Conservation (phyloP, 53 echinoderm and acorn worm species). For the Paracentrotus lividus region DNA sequence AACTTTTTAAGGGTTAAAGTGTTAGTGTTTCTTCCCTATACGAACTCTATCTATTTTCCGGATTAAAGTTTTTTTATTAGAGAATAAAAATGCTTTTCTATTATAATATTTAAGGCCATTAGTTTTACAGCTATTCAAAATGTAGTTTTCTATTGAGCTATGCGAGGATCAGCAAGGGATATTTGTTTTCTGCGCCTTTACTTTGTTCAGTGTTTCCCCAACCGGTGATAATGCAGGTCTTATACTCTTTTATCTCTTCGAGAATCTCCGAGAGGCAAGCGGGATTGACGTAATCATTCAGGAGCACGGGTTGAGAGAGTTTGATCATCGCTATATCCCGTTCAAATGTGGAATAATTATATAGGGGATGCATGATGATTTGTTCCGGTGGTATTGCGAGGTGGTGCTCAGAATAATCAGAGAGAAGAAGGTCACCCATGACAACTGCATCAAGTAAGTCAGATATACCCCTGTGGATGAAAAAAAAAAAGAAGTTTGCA, state of each 20-base stretch:
- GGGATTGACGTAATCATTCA: constrained; percentile 78
- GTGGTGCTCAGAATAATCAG: neutral
- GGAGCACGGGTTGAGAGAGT: constrained; percentile 61
- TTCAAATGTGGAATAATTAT: neutral
- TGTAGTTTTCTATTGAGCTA: too few species aligned
- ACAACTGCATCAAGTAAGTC: neutral
- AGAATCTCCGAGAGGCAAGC: constrained; percentile 77
- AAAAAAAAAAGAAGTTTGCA: too few species aligned
- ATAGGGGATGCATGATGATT: constrained; percentile 34
- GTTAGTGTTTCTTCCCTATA: too few species aligned
- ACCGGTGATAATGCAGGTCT: constrained; percentile 53
- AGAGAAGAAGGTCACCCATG: constrained; percentile 46
- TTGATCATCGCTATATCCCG: constrained; percentile 81
- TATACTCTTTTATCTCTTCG: constrained; percentile 71
- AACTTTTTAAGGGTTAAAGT: too few species aligned
- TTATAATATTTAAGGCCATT: too few species aligned
- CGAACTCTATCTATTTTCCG: too few species aligned
- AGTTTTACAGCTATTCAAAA: too few species aligned
- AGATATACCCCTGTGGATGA: neutral
- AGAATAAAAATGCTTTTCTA: too few species aligned
- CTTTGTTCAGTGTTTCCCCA: constrained; percentile 69
- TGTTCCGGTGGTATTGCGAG: neutral
- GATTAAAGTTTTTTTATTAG: too few species aligned
- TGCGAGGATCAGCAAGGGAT: too few species aligned
- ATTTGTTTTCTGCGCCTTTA: too few species aligned